These are phyloP conservation scores for Protonibea diacanthus DNA, from an alignment of 2,797 vertebrate species.

Conservation along the genomic window DNA sequence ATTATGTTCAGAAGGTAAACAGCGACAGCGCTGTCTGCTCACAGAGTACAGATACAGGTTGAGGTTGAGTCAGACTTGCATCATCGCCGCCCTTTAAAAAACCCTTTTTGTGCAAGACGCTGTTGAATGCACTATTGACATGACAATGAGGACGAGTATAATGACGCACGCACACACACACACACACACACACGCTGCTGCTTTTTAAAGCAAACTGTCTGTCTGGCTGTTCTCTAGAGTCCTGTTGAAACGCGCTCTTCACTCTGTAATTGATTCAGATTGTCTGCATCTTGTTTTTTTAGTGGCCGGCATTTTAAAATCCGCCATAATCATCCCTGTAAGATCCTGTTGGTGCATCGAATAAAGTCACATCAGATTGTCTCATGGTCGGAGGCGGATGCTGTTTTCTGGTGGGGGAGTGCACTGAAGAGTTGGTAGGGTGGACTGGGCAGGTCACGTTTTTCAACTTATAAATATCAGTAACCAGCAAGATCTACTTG, in stretches of 20 bases:
- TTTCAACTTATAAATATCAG: too few species aligned
- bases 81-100: conserved; percentile 5
- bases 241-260: neutral
- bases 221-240: neutral
- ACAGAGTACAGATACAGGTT: neutral
- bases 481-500: too few species aligned
- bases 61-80: conserved; percentile 29
- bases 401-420: too few species aligned
- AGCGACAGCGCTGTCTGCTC: neutral
- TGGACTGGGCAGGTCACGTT: too few species aligned
- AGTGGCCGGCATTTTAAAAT: too few species aligned
- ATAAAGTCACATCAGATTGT: too few species aligned
- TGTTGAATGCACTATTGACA: conserved; percentile 16
- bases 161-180: conserved; percentile 15
- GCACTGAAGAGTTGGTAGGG: too few species aligned
- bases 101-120: neutral
- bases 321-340: too few species aligned
- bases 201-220: neutral
- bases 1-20: neutral
- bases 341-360: too few species aligned
- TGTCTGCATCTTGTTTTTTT: neutral
- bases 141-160: neutral
- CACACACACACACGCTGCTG: neutral
- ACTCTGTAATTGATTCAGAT: too few species aligned
- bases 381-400: too few species aligned